Evolutionary conservation across 2,888 invertebrate species (phyloP).

Genomic region (Iphiclides podalirius): DNA sequence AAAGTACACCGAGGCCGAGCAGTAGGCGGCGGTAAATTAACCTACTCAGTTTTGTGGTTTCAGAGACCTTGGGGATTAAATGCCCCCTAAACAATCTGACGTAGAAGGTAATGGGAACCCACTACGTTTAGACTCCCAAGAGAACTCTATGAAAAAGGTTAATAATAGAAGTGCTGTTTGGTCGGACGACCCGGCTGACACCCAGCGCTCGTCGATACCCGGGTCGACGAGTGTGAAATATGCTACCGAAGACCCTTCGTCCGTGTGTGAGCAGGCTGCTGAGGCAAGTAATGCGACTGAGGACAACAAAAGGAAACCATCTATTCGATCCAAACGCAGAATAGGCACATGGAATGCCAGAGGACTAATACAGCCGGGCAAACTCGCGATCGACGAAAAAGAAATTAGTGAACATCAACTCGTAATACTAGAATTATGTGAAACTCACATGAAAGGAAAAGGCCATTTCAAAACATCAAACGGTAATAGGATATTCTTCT

Average conservation of each 20-base stretch:
- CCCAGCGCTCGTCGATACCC: not conserved
- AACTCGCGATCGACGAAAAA: constrained; percentile 7
- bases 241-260: not conserved
- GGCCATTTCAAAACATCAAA: constrained; percentile 9
- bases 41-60: not conserved
- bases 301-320: not conserved
- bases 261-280: not conserved
- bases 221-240: not conserved
- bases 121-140: constrained; percentile 10
- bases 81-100: not conserved
- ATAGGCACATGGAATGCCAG: constrained; percentile 16
- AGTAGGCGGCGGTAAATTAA: not conserved
- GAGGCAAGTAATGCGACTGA: not conserved
- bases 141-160: constrained; percentile 9
- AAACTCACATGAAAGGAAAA: constrained; percentile 8
- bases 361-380: constrained; percentile 17
- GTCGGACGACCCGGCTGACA: not conserved
- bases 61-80: constrained; percentile 8
- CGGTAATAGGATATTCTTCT: constrained; percentile 18
- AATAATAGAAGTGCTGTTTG: not conserved
- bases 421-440: constrained; percentile 2
- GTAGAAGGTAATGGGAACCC: constrained; percentile 12
- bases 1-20: not conserved
- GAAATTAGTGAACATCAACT: not conserved
- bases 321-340: constrained; percentile 2